phyloP scores from a whole-genome alignment of 1,140 invertebrate genomes.

The Amyelois transitella region DNA sequence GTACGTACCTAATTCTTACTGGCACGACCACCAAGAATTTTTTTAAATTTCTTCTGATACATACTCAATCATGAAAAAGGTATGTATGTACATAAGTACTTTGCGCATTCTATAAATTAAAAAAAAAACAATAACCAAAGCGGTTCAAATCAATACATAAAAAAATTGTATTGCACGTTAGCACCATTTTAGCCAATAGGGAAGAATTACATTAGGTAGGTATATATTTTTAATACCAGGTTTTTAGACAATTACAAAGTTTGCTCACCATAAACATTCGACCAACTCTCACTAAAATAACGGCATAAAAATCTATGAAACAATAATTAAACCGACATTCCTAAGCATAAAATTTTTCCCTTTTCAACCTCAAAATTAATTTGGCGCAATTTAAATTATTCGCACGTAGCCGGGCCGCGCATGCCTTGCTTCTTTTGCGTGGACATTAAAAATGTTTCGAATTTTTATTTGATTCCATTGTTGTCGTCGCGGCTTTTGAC shows the following conservation, averaged over 20 bases:
- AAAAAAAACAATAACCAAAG: no score
- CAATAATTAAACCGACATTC: not conserved
- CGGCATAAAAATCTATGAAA: not conserved
- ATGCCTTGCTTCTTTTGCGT: not conserved
- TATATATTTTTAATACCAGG: no score
- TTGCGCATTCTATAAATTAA: no score
- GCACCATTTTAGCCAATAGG: no score
- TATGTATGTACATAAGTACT: no score
- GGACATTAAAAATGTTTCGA: not conserved
- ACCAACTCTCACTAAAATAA: not conserved
- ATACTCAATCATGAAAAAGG: no score
- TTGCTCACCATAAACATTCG: not conserved
- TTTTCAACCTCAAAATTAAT: slow-evolving; percentile 1
- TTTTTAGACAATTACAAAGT: not conserved
- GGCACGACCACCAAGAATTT: no score
- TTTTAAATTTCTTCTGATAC: no score
- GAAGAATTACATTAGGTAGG: no score
- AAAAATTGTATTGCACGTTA: no score
- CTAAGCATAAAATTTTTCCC: not conserved
- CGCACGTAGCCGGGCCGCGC: not conserved
- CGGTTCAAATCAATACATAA: no score
- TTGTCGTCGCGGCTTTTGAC: not conserved
- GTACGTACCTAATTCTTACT: no score
- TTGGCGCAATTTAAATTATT: slow-evolving; percentile 1
- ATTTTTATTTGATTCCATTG: not conserved